A percentile compares a stretch with the other conserved stretches of the same genome.
Evolutionary conservation across 2,797 vertebrate species (phyloP).

Genomic region (Loris lydekkerianus): DNA sequence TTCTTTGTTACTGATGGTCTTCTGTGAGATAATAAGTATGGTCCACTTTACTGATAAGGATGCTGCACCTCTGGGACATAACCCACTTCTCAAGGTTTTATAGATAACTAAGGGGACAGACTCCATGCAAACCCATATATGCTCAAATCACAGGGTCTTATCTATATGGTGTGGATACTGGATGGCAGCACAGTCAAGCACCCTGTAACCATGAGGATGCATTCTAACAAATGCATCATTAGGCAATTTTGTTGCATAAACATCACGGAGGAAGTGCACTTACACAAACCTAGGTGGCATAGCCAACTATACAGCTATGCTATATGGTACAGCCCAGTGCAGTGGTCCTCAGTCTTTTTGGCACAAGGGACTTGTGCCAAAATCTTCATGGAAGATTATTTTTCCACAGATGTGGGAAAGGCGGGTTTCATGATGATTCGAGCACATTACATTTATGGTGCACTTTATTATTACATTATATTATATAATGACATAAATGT

Average conservation of each 20-base stretch:
- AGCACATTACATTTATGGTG: too few species aligned
- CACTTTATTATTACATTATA: too few species aligned
- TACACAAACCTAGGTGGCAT: neutral
- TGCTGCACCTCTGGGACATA: neutral
- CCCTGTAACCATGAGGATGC: neutral
- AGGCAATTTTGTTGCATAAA: neutral
- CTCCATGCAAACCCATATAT: neutral
- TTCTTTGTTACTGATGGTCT: neutral
- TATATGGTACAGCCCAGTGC: neutral
- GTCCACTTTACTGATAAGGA: neutral
- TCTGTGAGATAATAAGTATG: neutral
- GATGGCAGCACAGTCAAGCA: neutral
- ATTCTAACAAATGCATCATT: neutral
- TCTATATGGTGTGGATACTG: accelerated
- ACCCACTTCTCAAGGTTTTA: neutral
- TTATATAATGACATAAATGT: too few species aligned
- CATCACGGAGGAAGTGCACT: neutral
- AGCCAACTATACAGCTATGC: accelerated
- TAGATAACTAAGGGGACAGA: neutral
- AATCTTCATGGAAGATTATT: too few species aligned
- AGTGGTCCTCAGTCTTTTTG: too few species aligned
- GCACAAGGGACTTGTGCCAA: too few species aligned
- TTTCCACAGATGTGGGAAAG: too few species aligned
- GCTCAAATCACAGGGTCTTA: neutral
- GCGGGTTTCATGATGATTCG: too few species aligned